These are phyloP conservation scores for Parazoanthus darwini DNA, from an alignment of 92 coral and sea anemone genomes.

Conservation along the genomic window DNA sequence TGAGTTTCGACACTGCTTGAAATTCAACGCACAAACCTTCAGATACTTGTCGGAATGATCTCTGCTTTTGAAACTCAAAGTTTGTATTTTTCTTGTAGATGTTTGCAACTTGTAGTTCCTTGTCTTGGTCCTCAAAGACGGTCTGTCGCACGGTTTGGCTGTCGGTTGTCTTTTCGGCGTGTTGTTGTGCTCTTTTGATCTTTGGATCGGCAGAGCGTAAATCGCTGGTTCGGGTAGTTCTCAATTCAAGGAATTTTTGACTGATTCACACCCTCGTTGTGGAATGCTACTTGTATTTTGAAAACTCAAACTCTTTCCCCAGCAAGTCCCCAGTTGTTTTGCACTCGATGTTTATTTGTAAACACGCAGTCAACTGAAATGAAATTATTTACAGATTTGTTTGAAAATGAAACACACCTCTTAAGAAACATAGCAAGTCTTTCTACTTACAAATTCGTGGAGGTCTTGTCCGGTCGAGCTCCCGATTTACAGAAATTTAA, in stretches of 20 bases:
- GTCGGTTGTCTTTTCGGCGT: constrained; percentile 34
- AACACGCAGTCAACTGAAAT: no score
- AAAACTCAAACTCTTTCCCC: no score
- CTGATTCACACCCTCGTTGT: constrained; percentile 11
- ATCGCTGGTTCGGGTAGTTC: constrained; percentile 34
- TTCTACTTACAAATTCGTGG: no score
- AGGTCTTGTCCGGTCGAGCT: no score
- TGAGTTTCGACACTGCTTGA: background rate
- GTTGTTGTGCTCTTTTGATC: constrained; percentile 29
- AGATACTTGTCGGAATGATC: constrained; percentile 6
- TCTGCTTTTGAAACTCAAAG: constrained; percentile 22
- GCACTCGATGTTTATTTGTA: no score
- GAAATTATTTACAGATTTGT: no score
- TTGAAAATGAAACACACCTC: no score
- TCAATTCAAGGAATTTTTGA: constrained; percentile 18
- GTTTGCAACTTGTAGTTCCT: constrained; percentile 22
- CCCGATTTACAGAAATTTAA: no score
- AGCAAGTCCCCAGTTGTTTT: background rate
- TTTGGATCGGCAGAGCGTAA: constrained; percentile 18
- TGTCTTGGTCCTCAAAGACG: constrained; percentile 26
- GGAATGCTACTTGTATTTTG: no score
- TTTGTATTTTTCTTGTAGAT: constrained; percentile 23
- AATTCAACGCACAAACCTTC: constrained; percentile 29
- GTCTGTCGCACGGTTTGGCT: constrained; percentile 27
- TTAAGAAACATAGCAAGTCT: no score